Evolutionary conservation across 2,888 invertebrate species (phyloP), one percentile per base, ranked within the genome.

Genomic region (Eupithecia subumbrata): DNA sequence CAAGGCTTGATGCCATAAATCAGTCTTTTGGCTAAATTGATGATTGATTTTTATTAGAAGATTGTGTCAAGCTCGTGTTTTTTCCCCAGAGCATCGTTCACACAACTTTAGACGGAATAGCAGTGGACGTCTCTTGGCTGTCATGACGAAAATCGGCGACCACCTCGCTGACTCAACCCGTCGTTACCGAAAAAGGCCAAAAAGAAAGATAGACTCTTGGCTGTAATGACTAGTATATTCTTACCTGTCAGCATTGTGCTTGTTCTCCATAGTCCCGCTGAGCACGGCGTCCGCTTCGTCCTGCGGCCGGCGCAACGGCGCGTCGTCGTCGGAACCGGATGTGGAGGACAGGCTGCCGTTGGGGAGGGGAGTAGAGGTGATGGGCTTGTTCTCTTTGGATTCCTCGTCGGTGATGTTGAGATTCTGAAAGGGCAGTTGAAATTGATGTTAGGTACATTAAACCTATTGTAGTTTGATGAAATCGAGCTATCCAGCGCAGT

Each of bases 311-410:
- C 92, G 86, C 70, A 94, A 82, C 56, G 94, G 93, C 76, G 89
- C 92, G 86, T 94, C 94, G 79, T 94, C 93, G 77, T 94, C 94
- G 0, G 90, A 91, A 1, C 79, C 90, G 7, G 92, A 91, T 0
- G 92, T 87, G 25, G 89, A 84, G n/a, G 88, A 85, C 71, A 87
- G 85, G 68, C 87, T 87, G 18, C 92, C 92, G 83, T 92, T 93
- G 8, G 90, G 88, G 5, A 94, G 84, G 4, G 95, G 95, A 11
- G 95, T 93, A 18, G 94, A 94, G 25, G 95, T 94, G 63, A 94
- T 91, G 0, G 95, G 95, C 82, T 95, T 94, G 86, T 95, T 95
- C 88, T 95, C 95, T 78, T 95, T 95, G 0, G 90, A 93, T 79
- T 95, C 95, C 79, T 95, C 95, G 84, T 95, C 95, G 0, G 95